Base-by-base conservation (phyloP, 1,140 invertebrate genomes). In the Neuroterus valhalla region DNA sequence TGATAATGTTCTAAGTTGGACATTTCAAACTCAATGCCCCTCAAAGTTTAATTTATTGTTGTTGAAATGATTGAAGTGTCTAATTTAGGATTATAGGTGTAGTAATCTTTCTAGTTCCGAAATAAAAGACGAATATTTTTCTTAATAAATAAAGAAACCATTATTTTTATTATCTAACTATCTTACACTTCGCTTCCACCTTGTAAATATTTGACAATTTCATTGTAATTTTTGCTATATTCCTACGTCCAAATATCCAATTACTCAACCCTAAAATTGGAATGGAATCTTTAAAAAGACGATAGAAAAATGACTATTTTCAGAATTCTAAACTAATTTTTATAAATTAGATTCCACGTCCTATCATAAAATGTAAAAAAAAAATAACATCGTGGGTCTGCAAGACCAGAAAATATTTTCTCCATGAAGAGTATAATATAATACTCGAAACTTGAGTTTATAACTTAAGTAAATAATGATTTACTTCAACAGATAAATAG, bases 141-240 rank as follows among this genome's bases (percentile, higher is more conserved):
- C 50, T 21, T 26, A 55, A 55, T 62, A 62, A 62, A 62, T 62
- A 62, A 62, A 31, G 21, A n/a, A 62, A 62, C 23, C 26, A 62
- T 23, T 26, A 2, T 38, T 31, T 15, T 62, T 62, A 31, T 31
- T 62, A 62, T n/a, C 23, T 62, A 31, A 15, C 12, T 62, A 62
- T 38, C 23, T 38, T 62, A 62, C 23, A 62, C 8, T 55, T 55
- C 26, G 11, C 21, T 26, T 23, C 11, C 52, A 21, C 26, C 26
- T 14, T 26, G 26, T 31, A 31, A 31, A 17, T 17, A 48, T 8
- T 48, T 48, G 17, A 48, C 46, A 48, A 48, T 48, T 48, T 48
- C 8, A 17, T 19, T 48, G 1, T 19, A 17, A 48, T 38, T 48
- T 48, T 48, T 48, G n/a, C 46, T 48, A 5, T 19, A 17, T 19